Evolutionary conservation across 2,113 vertebrate species (phyloP), one percentile per base, ranked within the genome.

Genomic region (Lonchura striata): DNA sequence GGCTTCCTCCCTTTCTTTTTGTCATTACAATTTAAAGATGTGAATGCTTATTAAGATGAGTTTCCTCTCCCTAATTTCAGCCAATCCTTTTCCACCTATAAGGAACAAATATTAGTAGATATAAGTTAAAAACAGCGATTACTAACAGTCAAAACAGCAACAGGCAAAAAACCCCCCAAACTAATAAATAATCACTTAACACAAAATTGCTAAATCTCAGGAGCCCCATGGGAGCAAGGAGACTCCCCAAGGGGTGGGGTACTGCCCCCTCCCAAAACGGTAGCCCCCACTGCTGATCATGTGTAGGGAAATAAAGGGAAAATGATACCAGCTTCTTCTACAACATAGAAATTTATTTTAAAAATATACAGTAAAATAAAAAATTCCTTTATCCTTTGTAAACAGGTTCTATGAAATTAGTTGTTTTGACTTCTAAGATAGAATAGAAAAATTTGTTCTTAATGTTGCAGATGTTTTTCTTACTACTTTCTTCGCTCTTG

Each of bases 281-380:
- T 0, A 0, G 9, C 16, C 10, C 9, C 7, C 8, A 5, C 33
- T 54, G 22, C n/a, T 1, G 0, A 23, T 23, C 1, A 0, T 0
- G 0, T 33, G 12, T 15, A 19, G 35, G 30, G 24, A 41, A 7
- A 37, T 22, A 72, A 27, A 37, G 20, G 30, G 42, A 30, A 65
- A 24, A 49, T 9, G 6, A 25, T 2, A 0, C 28, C 24, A 9
- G 12, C 24, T 15, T 65, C 50, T n/a, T n/a, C 13, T 24, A 4
- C 42, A 49, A 21, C 24, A n/a, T 41, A 9, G 14, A 66, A 82
- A 60, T 78, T 39, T 2, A 33, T 5, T 70, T 5, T 44, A 70
- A 88, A 60, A 46, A 56, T 31, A 47, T 7, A 7, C 15, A 11
- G 33, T 9, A 13, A 82, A 68, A 85, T 9, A 13, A 82, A 68